Base-by-base conservation (phyloP, 2,113 vertebrate species). In the Mormyrus lacerda region DNA sequence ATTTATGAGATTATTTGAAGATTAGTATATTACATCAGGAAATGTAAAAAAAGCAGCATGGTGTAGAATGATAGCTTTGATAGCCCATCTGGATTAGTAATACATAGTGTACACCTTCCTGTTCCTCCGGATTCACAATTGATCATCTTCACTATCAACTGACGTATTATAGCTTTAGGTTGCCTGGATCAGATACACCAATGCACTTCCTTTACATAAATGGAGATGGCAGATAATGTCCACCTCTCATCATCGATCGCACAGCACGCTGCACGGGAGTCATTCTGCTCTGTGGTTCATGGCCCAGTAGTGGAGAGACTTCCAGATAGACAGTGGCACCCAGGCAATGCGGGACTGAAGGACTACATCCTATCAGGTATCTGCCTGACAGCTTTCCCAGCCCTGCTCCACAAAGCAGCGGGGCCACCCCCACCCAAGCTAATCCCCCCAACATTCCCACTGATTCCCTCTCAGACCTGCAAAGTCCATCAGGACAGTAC, bases 401-500 rank as follows among this genome's bases (percentile, higher is more conserved):
- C 90, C 85, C 87, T 42, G 88, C 89, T 58, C 51, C 90, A 82
- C 87, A 21, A 79, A 42, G 31, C 35, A 87, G 50, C 87, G 88
- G 58, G 85, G 13, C 48, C 89, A 83, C 89, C 48, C 44, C 82
- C 39, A 47, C 82, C 82, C 53, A 86, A 45, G 90, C 93, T 91
- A 91, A 91, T 90, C 85, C 50, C 88, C 76, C 44, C 88, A 76
- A 92, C 88, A 47, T 91, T 92, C 88, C 44, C 83, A 83, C 82
- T 39, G 85, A 93, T 91, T 93, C 61, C 61, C 61, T 65, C 89
- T 73, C 87, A 93, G 93, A 92, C 92, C 95, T 95, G 95, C 91
- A 94, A 95, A 95, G 90, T 91, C 92, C 91, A 95, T 95, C 94
- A 95, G 90, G 90, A 88, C 83, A 89, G 88, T 79, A 89, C 76